Evolutionary conservation across 2,888 invertebrate genomes (phyloP), one percentile per base, ranked within the genome.

Genomic region (Conchocele bisecta): DNA sequence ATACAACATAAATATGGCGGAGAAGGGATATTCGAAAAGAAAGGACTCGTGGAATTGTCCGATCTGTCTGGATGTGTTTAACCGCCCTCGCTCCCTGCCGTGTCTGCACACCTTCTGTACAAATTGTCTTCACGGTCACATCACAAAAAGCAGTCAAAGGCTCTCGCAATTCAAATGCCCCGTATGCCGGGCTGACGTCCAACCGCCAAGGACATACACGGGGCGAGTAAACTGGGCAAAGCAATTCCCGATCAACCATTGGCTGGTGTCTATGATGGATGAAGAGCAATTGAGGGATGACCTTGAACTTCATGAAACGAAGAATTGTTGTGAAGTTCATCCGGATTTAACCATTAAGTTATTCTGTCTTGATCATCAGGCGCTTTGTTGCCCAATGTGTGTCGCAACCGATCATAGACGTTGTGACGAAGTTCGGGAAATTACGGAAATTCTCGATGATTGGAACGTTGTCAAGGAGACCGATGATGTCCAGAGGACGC

Each of bases 61-160:
- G 2, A 59, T 81, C 9, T 81, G 81, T 53, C 42, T 73, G 22
- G 73, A 77, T 20, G 68, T 39, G 29, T 71, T 77, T 57, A 58
- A 57, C 13, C 57, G 63, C n/a, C 81, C 81, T 11, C 72, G 79
- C 17, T 73, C 77, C 20, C 53, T 81, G 24, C 79, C 81, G 13
- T 81, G 81, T 50, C 58, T 81, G 7, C 81, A 81, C 48, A 77
- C 81, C 24, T 81, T 81, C 58, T 81, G 81, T 54, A 57, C 67
- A 6, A 48, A 44, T 26, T 81, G 81, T 44, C 64, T 81, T 1
- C 56, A 63, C 1, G 58, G 59, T n/a, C 77, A 81, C 51, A 77
- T 81, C 9, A 44, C 57, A 9, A 39, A 54, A 4, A 59, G 70
- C 20, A 46, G 41, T 20, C 31, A 53, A 0, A 15, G 41, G 1